Base-by-base conservation (phyloP, 2,888 invertebrate genomes). In the Euplagia quadripunctaria region DNA sequence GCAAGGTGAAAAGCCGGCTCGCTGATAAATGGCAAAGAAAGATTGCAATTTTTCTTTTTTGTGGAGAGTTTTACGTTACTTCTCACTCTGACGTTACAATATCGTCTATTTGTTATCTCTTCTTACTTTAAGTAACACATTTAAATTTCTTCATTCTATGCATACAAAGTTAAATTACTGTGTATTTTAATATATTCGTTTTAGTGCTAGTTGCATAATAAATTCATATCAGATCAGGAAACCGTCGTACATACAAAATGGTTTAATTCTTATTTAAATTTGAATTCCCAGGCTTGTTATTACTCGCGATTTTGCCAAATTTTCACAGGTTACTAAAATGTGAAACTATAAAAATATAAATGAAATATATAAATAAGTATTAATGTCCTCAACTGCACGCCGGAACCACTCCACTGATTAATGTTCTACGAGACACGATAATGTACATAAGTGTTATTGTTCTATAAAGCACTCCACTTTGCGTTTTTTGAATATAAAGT, bases 391-490 rank as follows among this genome's bases (percentile, higher is more conserved):
- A 67, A 41, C 51, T 17, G 12, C 41, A 67, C 70, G 72, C 31
- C 65, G 67, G 49, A 67, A 49, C 55, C 4, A 42, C 17, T 72
- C 41, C 49, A 61, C 64, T 70, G 70, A 72, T 72, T 52, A 63
- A 67, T 64, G 63, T 49, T 16, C 42, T 42, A 70, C 63, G 63
- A 58, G 52, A 64, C 49, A 20, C 9, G 9, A 52, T 67, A 58
- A 46, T 20, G 49, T 52, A 46, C 31, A 49, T 31, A 12, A 52
- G 49, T 49, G 16, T 74, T 61, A 72, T 46, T 71, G 66, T 70
- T 70, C 20, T 64, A 20, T 52, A 55, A 64, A 42, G 64, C 14
- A 70, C 43, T 70, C 14, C 8, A 52, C 31, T 63, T 43, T 20
- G 52, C 43, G 42, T 46, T 55, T 55, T 55, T 71, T 43, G 55